Evolutionary conservation across 2,888 invertebrate genomes (phyloP).

Genomic region (Sesamia inferens): DNA sequence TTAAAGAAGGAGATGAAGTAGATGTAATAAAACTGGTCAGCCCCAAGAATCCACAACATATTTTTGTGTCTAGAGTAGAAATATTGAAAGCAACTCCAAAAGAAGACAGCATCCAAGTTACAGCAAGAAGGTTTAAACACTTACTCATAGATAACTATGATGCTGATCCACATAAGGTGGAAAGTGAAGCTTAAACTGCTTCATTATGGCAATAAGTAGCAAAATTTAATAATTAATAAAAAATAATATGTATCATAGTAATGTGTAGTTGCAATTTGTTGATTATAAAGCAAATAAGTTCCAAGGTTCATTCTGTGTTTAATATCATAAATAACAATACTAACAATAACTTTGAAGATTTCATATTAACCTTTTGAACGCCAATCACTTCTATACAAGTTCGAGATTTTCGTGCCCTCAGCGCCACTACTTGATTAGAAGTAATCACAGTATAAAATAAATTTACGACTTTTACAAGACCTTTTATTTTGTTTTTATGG

Average conservation of each 20-base stretch:
- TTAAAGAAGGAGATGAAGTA: conserved; percentile 93
- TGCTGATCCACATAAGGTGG: conserved; percentile 85
- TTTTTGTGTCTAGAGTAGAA: conserved; percentile 92
- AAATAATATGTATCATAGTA: not conserved
- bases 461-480: too few species aligned
- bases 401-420: too few species aligned
- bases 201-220: not conserved
- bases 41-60: conserved; percentile 91
- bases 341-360: not conserved
- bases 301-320: not conserved
- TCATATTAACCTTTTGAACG: too few species aligned
- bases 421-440: too few species aligned
- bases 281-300: not conserved
- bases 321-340: not conserved
- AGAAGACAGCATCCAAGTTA: conserved; percentile 90
- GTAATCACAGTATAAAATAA: too few species aligned
- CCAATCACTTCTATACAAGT: too few species aligned
- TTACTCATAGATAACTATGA: conserved; percentile 94
- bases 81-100: conserved; percentile 88
- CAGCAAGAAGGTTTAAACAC: conserved; percentile 92
- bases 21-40: conserved; percentile 93
- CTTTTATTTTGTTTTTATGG: too few species aligned
- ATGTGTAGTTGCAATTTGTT: too few species aligned
- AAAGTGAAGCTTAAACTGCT: conserved; percentile 52
- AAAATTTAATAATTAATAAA: not conserved